Conservation (phyloP, 92 coral and sea anemone genomes). For the Palythoa grandis region DNA sequence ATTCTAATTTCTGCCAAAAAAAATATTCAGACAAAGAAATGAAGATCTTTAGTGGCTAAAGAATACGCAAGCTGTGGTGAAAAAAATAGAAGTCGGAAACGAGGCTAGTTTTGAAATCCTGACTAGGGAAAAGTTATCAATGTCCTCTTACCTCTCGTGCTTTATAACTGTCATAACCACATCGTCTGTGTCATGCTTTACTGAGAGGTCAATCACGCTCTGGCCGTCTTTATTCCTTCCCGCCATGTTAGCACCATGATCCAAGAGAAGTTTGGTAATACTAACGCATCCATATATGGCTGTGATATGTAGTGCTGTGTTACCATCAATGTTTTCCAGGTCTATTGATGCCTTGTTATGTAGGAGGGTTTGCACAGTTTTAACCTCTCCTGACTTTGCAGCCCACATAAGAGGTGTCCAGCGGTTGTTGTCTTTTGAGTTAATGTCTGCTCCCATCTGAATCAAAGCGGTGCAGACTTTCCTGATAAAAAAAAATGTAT, state of each 20-base stretch:
- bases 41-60: too few species aligned
- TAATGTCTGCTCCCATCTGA: constrained; percentile 77
- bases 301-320: constrained; percentile 62
- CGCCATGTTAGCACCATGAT: constrained; percentile 47
- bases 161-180: constrained; percentile 66
- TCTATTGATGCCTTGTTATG: constrained; percentile 54
- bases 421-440: constrained; percentile 67
- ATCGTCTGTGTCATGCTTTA: constrained; percentile 57
- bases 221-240: constrained; percentile 48
- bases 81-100: too few species aligned
- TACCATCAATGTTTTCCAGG: constrained; percentile 63
- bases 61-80: too few species aligned
- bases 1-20: too few species aligned
- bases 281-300: constrained; percentile 55
- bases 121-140: not conserved
- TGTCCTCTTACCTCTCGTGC: constrained; percentile 50
- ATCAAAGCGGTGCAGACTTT: constrained; percentile 64
- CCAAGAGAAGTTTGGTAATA: constrained; percentile 40
- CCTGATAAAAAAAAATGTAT: constrained; percentile 34
- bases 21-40: too few species aligned
- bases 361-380: constrained; percentile 54
- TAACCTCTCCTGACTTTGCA: constrained; percentile 68
- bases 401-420: constrained; percentile 91
- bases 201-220: constrained; percentile 56
- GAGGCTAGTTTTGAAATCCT: too few species aligned